Percentiles rank a stretch among this genome's conserved stretches.
Evolutionary conservation across 2,113 vertebrate genomes (phyloP).

Genomic region (Tupaia chinensis): DNA sequence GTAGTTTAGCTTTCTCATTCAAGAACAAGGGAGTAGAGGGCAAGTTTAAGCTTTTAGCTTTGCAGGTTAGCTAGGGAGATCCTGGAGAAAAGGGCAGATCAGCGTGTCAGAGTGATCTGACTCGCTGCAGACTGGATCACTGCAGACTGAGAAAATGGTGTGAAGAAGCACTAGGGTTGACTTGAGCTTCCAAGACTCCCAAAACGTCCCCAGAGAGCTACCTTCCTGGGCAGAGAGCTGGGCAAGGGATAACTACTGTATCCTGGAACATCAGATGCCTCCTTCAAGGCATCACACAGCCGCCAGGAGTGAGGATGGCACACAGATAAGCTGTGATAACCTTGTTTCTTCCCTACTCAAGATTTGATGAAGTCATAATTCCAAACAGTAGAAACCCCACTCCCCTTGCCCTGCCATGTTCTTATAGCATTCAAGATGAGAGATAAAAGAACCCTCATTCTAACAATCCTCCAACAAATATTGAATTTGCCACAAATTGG

Average conservation of each 20-base stretch:
- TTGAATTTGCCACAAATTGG: not conserved
- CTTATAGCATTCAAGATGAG: not conserved
- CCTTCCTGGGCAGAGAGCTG: not conserved
- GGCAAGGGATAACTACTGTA: not conserved
- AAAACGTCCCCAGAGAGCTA: not conserved
- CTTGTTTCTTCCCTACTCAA: not conserved
- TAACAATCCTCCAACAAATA: not conserved
- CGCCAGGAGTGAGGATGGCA: not conserved
- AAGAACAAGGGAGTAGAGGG: not conserved
- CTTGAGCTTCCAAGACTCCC: not conserved
- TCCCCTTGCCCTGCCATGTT: not conserved
- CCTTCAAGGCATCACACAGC: not conserved
- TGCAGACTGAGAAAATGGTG: not conserved
- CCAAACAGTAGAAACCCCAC: not conserved
- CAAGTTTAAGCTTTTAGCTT: not conserved
- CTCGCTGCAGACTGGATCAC: no score
- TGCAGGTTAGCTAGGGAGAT: not conserved
- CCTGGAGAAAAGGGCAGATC: not conserved
- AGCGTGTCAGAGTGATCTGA: not conserved
- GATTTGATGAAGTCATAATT: not conserved
- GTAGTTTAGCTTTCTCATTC: conserved; percentile 1
- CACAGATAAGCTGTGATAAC: accelerated
- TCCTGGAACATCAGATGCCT: no score
- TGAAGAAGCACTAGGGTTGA: not conserved
- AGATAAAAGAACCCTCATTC: not conserved